These are phyloP conservation scores for Syngnathus acus DNA, from an alignment of 2,797 vertebrate genomes.

Conservation along the genomic window DNA sequence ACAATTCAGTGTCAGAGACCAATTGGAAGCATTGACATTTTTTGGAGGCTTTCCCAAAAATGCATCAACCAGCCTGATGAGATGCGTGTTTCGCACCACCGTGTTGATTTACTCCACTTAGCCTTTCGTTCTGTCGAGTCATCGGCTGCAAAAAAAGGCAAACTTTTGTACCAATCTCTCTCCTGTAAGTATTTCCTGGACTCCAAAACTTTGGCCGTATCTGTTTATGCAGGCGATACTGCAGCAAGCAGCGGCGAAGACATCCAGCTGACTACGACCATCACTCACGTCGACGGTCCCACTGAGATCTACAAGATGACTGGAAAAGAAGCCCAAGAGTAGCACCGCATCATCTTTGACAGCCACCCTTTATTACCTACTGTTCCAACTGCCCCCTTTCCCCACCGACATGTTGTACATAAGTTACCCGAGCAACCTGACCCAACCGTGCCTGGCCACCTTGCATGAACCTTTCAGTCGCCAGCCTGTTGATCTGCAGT, in stretches of 20 bases:
- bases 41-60: conserved; percentile 41
- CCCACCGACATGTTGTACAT: conserved; percentile 12
- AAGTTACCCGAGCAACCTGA: conserved; percentile 1
- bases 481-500: neutral
- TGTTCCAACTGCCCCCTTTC: conserved; percentile 29
- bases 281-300: conserved; percentile 87
- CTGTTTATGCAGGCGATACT: conserved; percentile 69
- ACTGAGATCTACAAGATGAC: conserved; percentile 91
- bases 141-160: neutral
- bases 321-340: conserved; percentile 91
- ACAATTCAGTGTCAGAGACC: conserved; percentile 35
- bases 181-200: too few relatives aligned
- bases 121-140: conserved; percentile 19
- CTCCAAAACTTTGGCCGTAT: too few relatives aligned
- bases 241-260: conserved; percentile 84
- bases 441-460: conserved; percentile 5
- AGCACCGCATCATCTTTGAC: conserved; percentile 23
- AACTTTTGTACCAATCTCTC: neutral
- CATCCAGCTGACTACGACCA: conserved; percentile 90
- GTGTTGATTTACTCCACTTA: conserved; percentile 24
- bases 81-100: conserved; percentile 18
- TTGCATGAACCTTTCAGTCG: conserved; percentile 23
- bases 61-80: conserved; percentile 21
- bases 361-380: conserved; percentile 20
- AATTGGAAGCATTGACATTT: conserved; percentile 21